Base-by-base conservation (phyloP, 2,113 vertebrate species). In the Alexandromys fortis region DNA sequence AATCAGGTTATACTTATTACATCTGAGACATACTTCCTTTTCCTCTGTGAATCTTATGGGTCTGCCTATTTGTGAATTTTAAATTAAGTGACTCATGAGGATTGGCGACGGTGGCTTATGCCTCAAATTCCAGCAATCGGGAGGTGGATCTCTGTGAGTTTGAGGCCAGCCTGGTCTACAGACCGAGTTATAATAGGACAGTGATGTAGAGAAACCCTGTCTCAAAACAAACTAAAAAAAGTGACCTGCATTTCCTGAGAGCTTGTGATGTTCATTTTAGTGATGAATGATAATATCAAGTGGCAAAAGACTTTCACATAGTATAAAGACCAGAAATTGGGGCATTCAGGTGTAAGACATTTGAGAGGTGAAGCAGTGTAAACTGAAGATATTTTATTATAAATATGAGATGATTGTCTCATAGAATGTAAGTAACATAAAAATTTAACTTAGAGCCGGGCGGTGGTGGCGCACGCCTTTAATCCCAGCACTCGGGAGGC, bases 381-480 rank as follows among this genome's bases (percentile, higher is more conserved):
- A 81, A 81, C 45, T 55, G 35, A 92, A 91, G 52, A 47, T 76
- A 67, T n/a, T 89, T 92, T 47, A 85, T 61, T 73, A n/a, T 61
- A 22, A 35, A 88, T 49, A 49, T 49, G 47, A 11, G 47, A 49
- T 49, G 47, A 49, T 49, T 49, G 47, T 49, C 47, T 49, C 47
- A 49, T 49, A 49, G 3, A 75, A 87, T 49, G 0, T 76, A n/a
- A 76, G 11, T 35, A 35, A 61, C 33, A 35, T 70, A 55, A 81
- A 65, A 93, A 96, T 73, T 82, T 67, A 90, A 78, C 73, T 89
- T 86, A 68, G 95, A 49, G 47, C 47, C 10, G 47, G 47, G 47
- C 7, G 47, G 47, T 49, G 47, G 47, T 49, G 47, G 47, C 47
- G 47, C 47, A 49, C 10, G 10, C 47, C 47, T 49, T 49, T 49